Base-by-base conservation (phyloP, 1,140 invertebrate genomes). In the Sinella curviseta region DNA sequence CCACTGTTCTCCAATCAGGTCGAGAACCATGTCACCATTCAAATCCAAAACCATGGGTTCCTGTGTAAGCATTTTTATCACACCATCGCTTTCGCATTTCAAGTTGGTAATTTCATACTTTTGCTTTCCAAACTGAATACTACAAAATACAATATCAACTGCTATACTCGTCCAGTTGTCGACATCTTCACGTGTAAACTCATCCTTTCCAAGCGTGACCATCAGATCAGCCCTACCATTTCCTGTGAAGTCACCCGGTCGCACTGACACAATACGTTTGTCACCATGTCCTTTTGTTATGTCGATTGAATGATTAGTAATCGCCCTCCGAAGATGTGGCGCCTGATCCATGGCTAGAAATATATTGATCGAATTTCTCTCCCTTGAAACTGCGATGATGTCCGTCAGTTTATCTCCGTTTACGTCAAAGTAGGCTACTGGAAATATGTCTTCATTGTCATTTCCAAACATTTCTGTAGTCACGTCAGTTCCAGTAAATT, bases 371-470 rank as follows among this genome's bases (percentile, higher is more conserved):
- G 90, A 90, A 83, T 86, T 90, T n/a, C 88, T 89, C 79, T 91
- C 87, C 78, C 92, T 88, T 78, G 89, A 89, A n/a, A 97, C 88
- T 30, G 96, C 89, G 87, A 99, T 97, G n/a, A 98, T 90, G 87
- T 99, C 97, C 0, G 95, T 98, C 33, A 96, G 86, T 88, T 97
- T 96, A 86, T 99, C 96, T 0, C 95, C 95, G 89, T 98, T 95
- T 84, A 98, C 98, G 86, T 99, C 96, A 4, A 95, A 97, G 89
- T 98, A 99, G 1, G 97, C 96, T 73, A 94, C 94, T 76, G 97
- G 92, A 82, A 96, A 88, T 17, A 91, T 91, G 85, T 93, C 89
- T 33, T 89, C 87, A 54, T 77, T 70, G 26, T 89, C 86, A 54
- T 86, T 87, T 0, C 91, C 92, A 86, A 94, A 94, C 0, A 93